Percentiles rank a stretch among this genome's conserved stretches.
phyloP scores from a whole-genome alignment of 2,888 invertebrate genomes.

The Cataglyphis albicans region DNA sequence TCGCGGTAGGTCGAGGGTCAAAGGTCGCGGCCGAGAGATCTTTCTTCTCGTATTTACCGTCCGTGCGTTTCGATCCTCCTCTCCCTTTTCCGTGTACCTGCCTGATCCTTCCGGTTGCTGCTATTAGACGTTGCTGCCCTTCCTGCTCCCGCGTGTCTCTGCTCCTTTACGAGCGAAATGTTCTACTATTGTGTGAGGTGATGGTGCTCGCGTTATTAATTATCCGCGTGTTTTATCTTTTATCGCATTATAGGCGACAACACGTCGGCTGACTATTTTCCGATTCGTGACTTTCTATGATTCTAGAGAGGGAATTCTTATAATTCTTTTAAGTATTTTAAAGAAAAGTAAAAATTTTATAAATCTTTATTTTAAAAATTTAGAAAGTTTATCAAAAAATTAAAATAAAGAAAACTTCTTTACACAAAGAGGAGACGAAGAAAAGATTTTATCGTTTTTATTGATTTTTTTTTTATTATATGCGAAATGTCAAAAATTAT shows the following conservation, averaged over 20 bases:
- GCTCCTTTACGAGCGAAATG: neutral
- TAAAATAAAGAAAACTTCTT: neutral
- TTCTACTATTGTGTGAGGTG: slow-evolving; percentile 24
- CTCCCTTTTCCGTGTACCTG: neutral
- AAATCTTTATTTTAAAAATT: neutral
- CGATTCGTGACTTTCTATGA: slow-evolving; percentile 11
- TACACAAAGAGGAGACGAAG: neutral
- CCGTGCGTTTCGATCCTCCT: slow-evolving; percentile 21
- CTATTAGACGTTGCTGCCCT: neutral
- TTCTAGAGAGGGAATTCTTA: slow-evolving; percentile 18
- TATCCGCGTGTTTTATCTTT: slow-evolving; percentile 12
- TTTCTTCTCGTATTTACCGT: slow-evolving; percentile 27
- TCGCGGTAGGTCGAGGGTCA: slow-evolving; percentile 48
- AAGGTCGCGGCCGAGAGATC: slow-evolving; percentile 48
- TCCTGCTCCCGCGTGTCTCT: slow-evolving; percentile 42
- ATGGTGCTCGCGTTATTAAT: slow-evolving; percentile 25
- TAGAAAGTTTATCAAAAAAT: neutral
- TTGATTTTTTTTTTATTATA: neutral
- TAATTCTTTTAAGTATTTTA: neutral
- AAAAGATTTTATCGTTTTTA: neutral
- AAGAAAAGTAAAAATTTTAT: neutral
- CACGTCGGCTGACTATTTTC: slow-evolving; percentile 22
- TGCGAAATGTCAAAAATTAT: neutral
- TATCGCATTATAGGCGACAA: slow-evolving; percentile 11
- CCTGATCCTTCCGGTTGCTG: neutral